Base-by-base conservation (phyloP, 2,797 vertebrate genomes). In the Phalanger gymnotis region DNA sequence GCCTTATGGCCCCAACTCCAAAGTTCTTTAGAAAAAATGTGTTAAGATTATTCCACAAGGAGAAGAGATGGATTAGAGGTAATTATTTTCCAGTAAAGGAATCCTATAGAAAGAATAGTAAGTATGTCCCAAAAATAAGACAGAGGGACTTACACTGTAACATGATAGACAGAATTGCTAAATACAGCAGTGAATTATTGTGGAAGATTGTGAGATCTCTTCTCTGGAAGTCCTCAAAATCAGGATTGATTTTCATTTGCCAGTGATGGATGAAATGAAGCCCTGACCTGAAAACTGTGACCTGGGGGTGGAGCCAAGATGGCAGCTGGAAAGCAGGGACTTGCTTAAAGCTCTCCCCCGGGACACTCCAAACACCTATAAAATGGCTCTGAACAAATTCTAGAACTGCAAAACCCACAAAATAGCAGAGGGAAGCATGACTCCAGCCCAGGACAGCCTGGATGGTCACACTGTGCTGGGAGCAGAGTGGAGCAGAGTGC, bases 61-160 rank as follows among this genome's bases (percentile, higher is more conserved):
- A 90, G 90, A 55, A 92, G 94, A 73, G 34, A 53, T 22, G 66
- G 0, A 7, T 91, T 56, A 61, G 91, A 93, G 92, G 28, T 19
- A 53, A 73, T 61, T 28, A 54, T 89, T 95, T 90, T 93, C 56
- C 94, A 93, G 19, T 12, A 34, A 31, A 87, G n/a, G 34, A 54
- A 73, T 93, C 34, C 90, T 61, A 91, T 92, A 93, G 91, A 92
- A 91, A 91, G 28, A 25, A 93, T n/a, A 93, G 30, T 92, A 53
- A 27, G 6, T 51, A 90, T 25, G 53, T 95, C 87, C 14, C 73
- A 31, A 5, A 54, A 16, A 53, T 7, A 12, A 57, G 52, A 93
- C 53, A 54, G 11, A 87, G n/a, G 53, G n/a, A 90, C 52, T 90
- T 92, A 52, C 91, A 96, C 91, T 53, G 53, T 11, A 91, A 30